Conservation (phyloP, 2,888 invertebrate genomes). For the Orthosia gracilis region DNA sequence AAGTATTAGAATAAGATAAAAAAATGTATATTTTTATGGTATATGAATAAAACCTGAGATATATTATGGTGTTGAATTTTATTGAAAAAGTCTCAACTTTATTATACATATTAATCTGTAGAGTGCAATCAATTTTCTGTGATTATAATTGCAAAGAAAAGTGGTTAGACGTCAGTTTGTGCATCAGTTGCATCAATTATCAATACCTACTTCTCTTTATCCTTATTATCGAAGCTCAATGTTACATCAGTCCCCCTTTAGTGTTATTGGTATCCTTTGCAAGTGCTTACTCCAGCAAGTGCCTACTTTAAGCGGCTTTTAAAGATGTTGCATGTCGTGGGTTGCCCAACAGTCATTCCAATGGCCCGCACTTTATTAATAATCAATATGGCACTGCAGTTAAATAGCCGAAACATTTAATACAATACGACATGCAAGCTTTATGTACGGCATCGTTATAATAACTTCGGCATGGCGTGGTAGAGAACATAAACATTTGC, state of each 20-base stretch:
- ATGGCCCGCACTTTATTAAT: constrained; percentile 61
- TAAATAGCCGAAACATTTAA: constrained; percentile 57
- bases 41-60: constrained; percentile 53
- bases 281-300: constrained; percentile 9
- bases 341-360: constrained; percentile 57
- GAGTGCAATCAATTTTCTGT: not conserved
- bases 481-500: constrained; percentile 6
- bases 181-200: not conserved
- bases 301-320: constrained; percentile 41
- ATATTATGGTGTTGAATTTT: constrained; percentile 19
- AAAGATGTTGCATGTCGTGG: constrained; percentile 43
- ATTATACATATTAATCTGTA: not conserved
- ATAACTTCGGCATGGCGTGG: constrained; percentile 13
- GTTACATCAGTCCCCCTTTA: not conserved
- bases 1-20: constrained; percentile 9
- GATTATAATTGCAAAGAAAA: constrained; percentile 1
- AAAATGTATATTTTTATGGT: constrained; percentile 29
- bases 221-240: not conserved
- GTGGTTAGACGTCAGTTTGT: not conserved
- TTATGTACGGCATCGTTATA: constrained; percentile 32
- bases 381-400: constrained; percentile 66
- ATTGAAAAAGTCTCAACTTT: not conserved
- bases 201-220: not conserved
- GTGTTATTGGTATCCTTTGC: constrained; percentile 13
- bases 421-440: constrained; percentile 23